These are phyloP conservation scores for Ammodytes marinus DNA, from an alignment of 2,113 vertebrate genomes.

Conservation along the genomic window DNA sequence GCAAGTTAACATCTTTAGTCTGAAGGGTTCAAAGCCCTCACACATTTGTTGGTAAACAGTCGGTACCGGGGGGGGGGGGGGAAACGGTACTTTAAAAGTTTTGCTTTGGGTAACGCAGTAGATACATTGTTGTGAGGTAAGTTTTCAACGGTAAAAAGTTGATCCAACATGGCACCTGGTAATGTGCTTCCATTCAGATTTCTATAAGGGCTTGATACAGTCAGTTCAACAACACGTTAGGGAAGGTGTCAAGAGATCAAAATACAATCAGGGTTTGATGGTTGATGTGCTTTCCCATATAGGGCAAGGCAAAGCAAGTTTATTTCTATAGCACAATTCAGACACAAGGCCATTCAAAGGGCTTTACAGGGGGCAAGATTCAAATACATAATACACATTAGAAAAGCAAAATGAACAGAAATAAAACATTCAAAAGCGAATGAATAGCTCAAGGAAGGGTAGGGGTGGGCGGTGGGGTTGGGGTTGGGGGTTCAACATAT, in stretches of 20 bases:
- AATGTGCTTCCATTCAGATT: slow-evolving; percentile 37
- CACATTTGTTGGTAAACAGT: slow-evolving; percentile 50
- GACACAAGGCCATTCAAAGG: no score
- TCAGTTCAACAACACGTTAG: slow-evolving; percentile 26
- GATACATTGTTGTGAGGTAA: slow-evolving; percentile 67
- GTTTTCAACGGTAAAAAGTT: slow-evolving; percentile 44
- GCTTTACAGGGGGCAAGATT: no score
- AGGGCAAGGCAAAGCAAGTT: no score
- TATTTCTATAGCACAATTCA: no score
- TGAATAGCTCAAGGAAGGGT: no score
- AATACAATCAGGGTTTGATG: slow-evolving; percentile 39
- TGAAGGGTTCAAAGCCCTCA: slow-evolving; percentile 69
- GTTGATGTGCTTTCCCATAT: slow-evolving; percentile 51
- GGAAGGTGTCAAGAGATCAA: slow-evolving; percentile 17
- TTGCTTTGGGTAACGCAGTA: slow-evolving; percentile 55
- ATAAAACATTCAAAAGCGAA: no score
- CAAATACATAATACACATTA: no score
- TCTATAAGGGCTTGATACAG: slow-evolving; percentile 37
- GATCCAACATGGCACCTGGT: slow-evolving; percentile 46
- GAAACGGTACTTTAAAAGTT: slow-evolving; percentile 16
- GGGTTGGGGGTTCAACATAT: slow-evolving; percentile 74
- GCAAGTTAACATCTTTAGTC: slow-evolving; percentile 81
- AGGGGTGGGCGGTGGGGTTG: background rate
- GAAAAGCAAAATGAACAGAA: no score
- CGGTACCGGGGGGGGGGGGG: slow-evolving; percentile 10